Base-by-base conservation (phyloP, 2,888 invertebrate genomes). In the Pachliopta kotzebuea region DNA sequence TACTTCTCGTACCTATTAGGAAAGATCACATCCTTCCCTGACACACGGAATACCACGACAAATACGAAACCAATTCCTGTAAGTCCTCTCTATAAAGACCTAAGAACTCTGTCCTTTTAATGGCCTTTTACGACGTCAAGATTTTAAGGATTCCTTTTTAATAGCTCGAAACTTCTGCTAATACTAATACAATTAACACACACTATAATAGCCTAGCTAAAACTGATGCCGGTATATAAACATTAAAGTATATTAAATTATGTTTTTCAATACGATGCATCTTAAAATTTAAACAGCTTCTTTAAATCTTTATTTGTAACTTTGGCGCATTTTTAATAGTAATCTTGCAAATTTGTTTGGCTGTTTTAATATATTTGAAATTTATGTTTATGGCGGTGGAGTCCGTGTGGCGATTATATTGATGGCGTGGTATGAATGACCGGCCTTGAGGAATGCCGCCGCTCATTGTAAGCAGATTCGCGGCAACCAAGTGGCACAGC, bases 381-480 rank as follows among this genome's bases (percentile, higher is more conserved):
- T 24, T 45, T 45, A 53, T 24, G 37, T 20, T 59, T 56, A 53
- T 50, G n/a, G 56, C 29, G 14, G 21, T 52, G n/a, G 56, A 56
- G 65, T 45, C 49, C n/a, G 53, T 49, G 61, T 57, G 53, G 60
- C 31, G 56, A 61, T 56, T 70, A 73, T 73, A 68, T 73, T 71
- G 72, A 71, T 69, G 70, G 66, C 59, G 69, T 74, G 74, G 80
- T 77, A 81, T 77, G 79, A 84, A 84, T 74, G 85, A 82, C 80
- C 86, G 86, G 78, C 86, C 85, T 88, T 86, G 86, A 85, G 86
- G 85, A 85, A 86, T 84, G 86, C 85, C 87, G 81, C 74, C 72
- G 74, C 72, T 50, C 71, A 74, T 71, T 69, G 66, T 71, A 69
- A 71, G 71, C 67, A 69, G 71, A 74, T 74, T 73, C 68, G 67